Base-by-base conservation (phyloP, 1,140 invertebrate genomes). In the Sitobion miscanthi region DNA sequence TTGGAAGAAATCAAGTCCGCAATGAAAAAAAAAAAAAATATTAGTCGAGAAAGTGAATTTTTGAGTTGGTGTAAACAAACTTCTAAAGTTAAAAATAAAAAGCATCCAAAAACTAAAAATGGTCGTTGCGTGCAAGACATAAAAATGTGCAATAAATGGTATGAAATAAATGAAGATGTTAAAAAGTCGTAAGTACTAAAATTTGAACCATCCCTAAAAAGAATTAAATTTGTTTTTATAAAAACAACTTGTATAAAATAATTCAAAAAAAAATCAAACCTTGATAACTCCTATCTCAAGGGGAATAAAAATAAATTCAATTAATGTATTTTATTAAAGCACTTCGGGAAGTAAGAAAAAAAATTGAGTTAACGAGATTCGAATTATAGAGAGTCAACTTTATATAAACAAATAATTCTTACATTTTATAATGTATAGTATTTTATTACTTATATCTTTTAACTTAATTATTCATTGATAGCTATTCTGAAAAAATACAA, bases 131-230 rank as follows among this genome's bases (percentile, higher is more conserved):
- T 95, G 89, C 95, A 94, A 9, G 95, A 96, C 9, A 95, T 96
- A 94, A 96, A 96, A 30, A 94, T 97, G 20, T 96, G 97, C 93
- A 96, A 96, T 93, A 96, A 96, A 91, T 98, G 97, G 97, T 95
- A 96, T 17, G 95, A 95, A 52, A 94, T 96, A 5, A 95, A 96
- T 91, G 95, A 96, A 21, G 96, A 97, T 82, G 95, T 96, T n/a
- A 97, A 96, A 94, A 94, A 96, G 21, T 95, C 95, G 82, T 95
- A 95, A 94, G 94, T 93, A 91, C 3, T 88, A 52, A 35, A 35
- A 52, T 86, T 25, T 30, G 14, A 54, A 54, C 49, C 9, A 82
- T 82, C 35, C n/a, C 45, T 38, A 52, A n/a, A 25, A n/a, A 35
- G 38, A 45, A 4, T 25, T 23, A 85, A 42, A 42, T 87, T 49